Evolutionary conservation across 2,113 vertebrate species (phyloP).

Genomic region (Chauna torquata): DNA sequence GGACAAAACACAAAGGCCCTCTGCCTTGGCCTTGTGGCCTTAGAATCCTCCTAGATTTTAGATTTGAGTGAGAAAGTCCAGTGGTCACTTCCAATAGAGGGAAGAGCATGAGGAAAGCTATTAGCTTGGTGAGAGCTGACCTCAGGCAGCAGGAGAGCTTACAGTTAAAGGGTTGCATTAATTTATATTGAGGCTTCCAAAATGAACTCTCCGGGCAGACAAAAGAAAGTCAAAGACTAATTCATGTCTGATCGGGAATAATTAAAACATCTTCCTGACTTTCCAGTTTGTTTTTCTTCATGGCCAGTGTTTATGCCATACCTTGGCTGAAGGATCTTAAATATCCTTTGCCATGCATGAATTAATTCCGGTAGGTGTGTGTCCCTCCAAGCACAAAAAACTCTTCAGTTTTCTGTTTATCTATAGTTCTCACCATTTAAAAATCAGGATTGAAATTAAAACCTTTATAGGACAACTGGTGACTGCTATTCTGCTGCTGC

Average conservation of each 20-base stretch:
- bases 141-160: neutral
- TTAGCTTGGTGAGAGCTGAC: neutral
- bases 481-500: slow-evolving; percentile 11
- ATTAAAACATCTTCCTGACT: neutral
- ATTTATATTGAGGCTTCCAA: neutral
- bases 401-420: slow-evolving; percentile 20
- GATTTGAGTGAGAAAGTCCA: neutral
- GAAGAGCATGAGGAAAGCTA: neutral
- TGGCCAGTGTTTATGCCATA: neutral
- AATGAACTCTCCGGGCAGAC: neutral
- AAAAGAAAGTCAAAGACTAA: neutral
- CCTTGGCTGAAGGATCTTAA: neutral
- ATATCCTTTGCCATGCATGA: neutral
- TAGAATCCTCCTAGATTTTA: neutral
- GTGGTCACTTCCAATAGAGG: neutral
- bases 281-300: slow-evolving; percentile 29
- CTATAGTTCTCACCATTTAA: slow-evolving; percentile 20
- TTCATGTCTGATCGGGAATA: neutral
- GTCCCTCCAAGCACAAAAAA: neutral
- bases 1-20: neutral
- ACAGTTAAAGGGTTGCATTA: neutral
- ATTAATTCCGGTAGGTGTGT: neutral
- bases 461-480: neutral
- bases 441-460: slow-evolving; percentile 3
- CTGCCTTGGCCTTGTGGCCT: neutral